phyloP scores from a whole-genome alignment of 2,113 vertebrate species.

The Hyaena hyaena region DNA sequence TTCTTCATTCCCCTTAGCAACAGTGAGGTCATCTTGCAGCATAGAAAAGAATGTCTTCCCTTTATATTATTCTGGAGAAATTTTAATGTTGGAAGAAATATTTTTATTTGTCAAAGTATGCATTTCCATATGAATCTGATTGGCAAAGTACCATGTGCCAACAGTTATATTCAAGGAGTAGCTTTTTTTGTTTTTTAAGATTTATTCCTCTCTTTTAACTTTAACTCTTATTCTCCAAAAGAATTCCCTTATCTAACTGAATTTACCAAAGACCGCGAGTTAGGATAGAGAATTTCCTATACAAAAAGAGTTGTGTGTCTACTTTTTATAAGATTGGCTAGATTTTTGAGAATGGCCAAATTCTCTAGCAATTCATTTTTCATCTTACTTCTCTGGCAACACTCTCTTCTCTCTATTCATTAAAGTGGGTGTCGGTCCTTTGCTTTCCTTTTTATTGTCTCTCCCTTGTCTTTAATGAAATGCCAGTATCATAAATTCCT shows the following conservation, averaged over 20 bases:
- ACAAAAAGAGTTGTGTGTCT: background rate
- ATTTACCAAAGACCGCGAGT: background rate
- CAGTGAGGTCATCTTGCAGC: background rate
- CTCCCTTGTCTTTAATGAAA: background rate
- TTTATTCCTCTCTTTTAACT: background rate
- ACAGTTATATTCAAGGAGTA: background rate
- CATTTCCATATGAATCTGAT: background rate
- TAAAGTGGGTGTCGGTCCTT: background rate
- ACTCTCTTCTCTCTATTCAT: background rate
- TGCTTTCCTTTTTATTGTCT: background rate
- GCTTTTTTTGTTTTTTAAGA: background rate
- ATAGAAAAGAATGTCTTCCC: background rate
- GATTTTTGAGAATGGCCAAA: background rate
- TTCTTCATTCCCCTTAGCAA: background rate
- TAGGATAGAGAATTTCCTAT: background rate
- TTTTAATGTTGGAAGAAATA: background rate
- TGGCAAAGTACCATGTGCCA: background rate
- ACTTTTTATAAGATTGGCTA: background rate
- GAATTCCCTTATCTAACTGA: background rate
- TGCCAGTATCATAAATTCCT: background rate
- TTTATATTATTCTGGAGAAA: background rate
- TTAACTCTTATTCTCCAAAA: background rate
- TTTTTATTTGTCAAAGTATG: conserved; percentile 8
- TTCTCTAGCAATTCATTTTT: background rate
- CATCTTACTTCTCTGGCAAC: background rate